Evolutionary conservation across 2,113 vertebrate species (phyloP).

Genomic region (Urocitellus parryii): DNA sequence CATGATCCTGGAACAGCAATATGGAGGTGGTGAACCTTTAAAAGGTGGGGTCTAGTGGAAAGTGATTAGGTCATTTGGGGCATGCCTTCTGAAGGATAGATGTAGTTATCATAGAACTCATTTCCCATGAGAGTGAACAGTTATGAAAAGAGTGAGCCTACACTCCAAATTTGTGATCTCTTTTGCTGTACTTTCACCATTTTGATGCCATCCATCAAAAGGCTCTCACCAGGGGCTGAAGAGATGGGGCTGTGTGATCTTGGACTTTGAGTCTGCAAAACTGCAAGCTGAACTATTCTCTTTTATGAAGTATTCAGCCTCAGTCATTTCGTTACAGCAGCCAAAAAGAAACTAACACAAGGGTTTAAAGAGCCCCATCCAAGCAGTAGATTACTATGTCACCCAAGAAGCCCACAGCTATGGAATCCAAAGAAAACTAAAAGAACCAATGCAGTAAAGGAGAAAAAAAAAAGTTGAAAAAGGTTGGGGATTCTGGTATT

Average conservation of each 20-base stretch:
- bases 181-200: neutral
- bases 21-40: neutral
- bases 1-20: neutral
- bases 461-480: neutral
- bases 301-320: neutral
- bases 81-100: neutral
- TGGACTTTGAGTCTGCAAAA: neutral
- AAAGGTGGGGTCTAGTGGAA: neutral
- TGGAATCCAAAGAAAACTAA: neutral
- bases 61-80: neutral
- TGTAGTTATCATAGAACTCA: neutral
- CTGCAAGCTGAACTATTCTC: neutral
- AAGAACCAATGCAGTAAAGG: neutral
- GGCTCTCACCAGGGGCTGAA: neutral
- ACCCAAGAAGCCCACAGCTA: neutral
- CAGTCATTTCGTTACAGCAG: neutral
- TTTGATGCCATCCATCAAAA: neutral
- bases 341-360: neutral
- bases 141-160: neutral
- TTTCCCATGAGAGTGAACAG: neutral
- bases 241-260: neutral
- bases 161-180: neutral
- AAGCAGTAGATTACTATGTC: neutral
- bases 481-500: neutral
- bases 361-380: neutral